Conservation (phyloP, 2,113 vertebrate species). For the Leptobrachium ailaonicum region DNA sequence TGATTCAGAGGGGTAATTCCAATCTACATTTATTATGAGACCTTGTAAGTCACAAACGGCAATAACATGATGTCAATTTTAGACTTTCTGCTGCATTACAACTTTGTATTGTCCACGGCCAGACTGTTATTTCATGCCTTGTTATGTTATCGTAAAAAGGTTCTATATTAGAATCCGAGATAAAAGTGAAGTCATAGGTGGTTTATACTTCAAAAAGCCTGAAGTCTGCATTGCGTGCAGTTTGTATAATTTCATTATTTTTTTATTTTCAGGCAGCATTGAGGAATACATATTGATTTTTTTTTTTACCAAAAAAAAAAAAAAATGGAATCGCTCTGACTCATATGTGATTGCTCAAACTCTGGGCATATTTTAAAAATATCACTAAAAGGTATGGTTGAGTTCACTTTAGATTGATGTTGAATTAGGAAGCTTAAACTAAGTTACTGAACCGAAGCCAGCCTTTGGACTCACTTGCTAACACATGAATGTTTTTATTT, state of each 20-base stretch:
- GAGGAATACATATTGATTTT: conserved; percentile 48
- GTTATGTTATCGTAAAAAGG: conserved; percentile 26
- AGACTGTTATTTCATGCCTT: conserved; percentile 29
- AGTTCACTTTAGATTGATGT: conserved; percentile 40
- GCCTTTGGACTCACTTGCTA: conserved; percentile 1
- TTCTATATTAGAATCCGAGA: conserved; percentile 1
- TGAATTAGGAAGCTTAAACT: conserved; percentile 46
- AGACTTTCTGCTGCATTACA: no score
- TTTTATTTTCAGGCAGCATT: conserved; percentile 26
- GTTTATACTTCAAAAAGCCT: neutral
- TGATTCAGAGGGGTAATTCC: no score
- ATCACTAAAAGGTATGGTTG: conserved; percentile 16
- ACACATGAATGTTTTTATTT: conserved; percentile 39
- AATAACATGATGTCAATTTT: no score
- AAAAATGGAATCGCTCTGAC: conserved; percentile 24
- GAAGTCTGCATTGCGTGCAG: conserved; percentile 28
- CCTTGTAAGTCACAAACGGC: no score
- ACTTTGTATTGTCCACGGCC: conserved; percentile 13
- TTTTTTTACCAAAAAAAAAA: conserved; percentile 30
- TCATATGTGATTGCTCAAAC: conserved; percentile 21
- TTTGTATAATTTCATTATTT: conserved; percentile 43
- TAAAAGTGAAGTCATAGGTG: conserved; percentile 11
- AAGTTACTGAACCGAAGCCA: conserved; percentile 38
- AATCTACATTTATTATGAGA: no score
- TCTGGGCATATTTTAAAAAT: conserved; percentile 33